Evolutionary conservation across 2,113 vertebrate species (phyloP).

Genomic region (Oncorhynchus kisutch): DNA sequence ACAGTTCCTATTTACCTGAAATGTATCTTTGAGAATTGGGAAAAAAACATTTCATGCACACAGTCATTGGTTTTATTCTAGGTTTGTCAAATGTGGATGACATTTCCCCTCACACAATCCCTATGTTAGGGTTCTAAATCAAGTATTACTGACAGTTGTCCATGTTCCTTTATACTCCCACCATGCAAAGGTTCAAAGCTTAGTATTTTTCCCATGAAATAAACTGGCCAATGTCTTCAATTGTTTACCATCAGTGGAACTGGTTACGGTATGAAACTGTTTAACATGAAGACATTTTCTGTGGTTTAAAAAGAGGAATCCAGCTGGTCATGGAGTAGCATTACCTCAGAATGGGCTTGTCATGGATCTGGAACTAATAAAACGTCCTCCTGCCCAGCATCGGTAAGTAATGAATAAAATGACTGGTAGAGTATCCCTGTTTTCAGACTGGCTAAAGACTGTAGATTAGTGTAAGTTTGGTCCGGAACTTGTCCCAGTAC

Average conservation of each 20-base stretch:
- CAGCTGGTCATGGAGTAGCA: background rate
- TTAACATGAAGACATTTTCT: no score
- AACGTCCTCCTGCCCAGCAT: background rate
- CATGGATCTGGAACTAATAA: no score
- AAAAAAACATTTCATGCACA: background rate
- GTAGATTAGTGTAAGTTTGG: background rate
- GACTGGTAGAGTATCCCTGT: background rate
- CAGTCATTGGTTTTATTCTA: conserved; percentile 43
- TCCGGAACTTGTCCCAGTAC: background rate
- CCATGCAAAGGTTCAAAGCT: background rate
- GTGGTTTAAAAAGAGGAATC: background rate
- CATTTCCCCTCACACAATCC: background rate
- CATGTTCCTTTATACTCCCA: background rate
- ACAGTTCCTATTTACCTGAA: background rate
- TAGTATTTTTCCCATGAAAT: background rate
- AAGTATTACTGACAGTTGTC: background rate
- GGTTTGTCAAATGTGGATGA: no score
- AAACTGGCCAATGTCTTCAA: background rate
- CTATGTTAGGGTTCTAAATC: background rate
- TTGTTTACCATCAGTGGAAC: no score
- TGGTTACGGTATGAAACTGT: background rate
- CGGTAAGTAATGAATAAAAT: background rate
- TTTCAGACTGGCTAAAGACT: background rate
- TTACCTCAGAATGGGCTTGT: background rate
- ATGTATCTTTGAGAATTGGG: background rate